Base-by-base conservation (phyloP, 2,888 invertebrate genomes). In the Calameuta filiformis region DNA sequence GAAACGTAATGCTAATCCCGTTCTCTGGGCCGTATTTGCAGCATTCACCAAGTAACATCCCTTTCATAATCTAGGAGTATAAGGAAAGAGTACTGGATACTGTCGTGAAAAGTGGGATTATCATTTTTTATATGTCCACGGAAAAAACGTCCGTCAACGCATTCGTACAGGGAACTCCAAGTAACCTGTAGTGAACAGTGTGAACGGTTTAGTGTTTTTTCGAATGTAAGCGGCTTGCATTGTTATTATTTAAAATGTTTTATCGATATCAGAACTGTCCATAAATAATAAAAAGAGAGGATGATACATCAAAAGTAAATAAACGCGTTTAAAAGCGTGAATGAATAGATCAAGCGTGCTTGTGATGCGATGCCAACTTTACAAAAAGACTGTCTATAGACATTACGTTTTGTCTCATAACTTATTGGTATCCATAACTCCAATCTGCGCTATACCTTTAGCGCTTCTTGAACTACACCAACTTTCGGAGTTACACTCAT, bases 11-110 rank as follows among this genome's bases (percentile, higher is more conserved):
- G 96, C 97, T 80, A 96, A 96, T 89, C 98, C 99, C 92, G 96
- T 99, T 87, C 96, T 99, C 94, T 99, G 99, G 99, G 98, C 99
- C 77, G 99, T 99, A 80, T 98, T 99, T 93, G 97, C 98, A 86
- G 98, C 99, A 81, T 99, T 99, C 93, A 98, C 97, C 89, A 99
- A 99, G 95, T 99, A 96, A 95, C 94, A 90, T 87, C 91, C 89
- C 89, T 84, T 84, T 80, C 79, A 73, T 78, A 75, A 79, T 81
- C 79, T 75, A 80, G 77, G 76, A 81, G 78, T 83, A 82, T 83
- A 84, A 82, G 79, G 78, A 80, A 82, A 77, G 84, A 85, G 82
- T 83, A 83, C 81, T 81, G 82, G 82, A 82, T 84, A 86, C 79
- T 83, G 81, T 68, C 75, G 73, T 73, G 76, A 79, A 77, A 74